These are phyloP conservation scores for Schizopygopsis malacanthus DNA, from an alignment of 2,797 vertebrate species.

Conservation along the genomic window DNA sequence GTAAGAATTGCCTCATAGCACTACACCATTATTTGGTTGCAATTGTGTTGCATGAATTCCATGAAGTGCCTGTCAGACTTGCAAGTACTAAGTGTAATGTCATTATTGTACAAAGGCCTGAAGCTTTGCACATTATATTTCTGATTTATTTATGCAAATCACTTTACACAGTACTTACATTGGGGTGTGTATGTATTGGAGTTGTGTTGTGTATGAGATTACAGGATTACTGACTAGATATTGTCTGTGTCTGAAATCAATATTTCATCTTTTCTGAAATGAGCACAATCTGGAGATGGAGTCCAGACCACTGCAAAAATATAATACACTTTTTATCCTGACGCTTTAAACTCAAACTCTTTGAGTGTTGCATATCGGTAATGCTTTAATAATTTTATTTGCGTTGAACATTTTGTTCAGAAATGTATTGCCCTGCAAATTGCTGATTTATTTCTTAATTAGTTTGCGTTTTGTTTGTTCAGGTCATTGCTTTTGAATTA, in stretches of 20 bases:
- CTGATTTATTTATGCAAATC: background rate
- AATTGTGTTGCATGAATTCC: background rate
- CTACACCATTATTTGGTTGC: background rate
- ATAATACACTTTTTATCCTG: background rate
- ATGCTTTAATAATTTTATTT: background rate
- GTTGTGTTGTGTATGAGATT: constrained; percentile 17
- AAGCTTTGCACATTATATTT: background rate
- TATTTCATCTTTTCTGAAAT: constrained; percentile 42
- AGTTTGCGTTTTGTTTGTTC: background rate
- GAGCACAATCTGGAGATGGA: constrained; percentile 37
- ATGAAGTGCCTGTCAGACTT: background rate
- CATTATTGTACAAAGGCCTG: background rate
- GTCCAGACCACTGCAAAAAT: background rate
- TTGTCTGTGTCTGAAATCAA: constrained; percentile 44
- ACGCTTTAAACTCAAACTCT: background rate
- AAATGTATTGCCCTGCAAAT: background rate
- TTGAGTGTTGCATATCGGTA: background rate
- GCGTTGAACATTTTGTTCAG: background rate
- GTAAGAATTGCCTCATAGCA: background rate
- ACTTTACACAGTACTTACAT: background rate
- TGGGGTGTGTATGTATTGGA: background rate
- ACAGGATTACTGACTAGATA: constrained; percentile 23
- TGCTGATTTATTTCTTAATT: background rate
- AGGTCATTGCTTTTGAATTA: background rate
- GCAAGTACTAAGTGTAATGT: background rate